Evolutionary conservation across 2,113 vertebrate species (phyloP), one percentile per base, ranked within the genome.

Genomic region (Perca flavescens): DNA sequence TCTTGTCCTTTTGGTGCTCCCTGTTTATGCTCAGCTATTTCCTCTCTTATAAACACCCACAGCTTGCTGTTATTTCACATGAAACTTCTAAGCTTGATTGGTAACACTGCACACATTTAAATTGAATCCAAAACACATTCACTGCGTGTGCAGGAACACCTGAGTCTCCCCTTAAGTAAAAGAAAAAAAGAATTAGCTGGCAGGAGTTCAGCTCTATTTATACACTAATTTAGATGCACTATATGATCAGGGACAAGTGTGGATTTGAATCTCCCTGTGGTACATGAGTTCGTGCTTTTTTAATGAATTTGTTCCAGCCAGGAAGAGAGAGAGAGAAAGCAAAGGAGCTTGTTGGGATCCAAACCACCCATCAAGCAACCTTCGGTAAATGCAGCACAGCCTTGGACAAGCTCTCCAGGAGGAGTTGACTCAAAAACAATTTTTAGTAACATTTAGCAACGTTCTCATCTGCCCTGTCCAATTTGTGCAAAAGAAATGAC

Each of bases 281-380:
- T 83, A 47, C 43, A 60, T 21, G 14, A 25, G 63, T 34, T 31
- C 9, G 3, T 86, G 70, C 22, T 79, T 75, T 85, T 68, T 79
- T 61, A 53, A 79, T 72, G 78, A 79, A 90, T 90, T 60, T 61
- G 17, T 31, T 77, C 61, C 63, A 81, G 73, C 52, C 54, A 74
- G 46, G 50, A 69, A 54, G 56, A 71, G 50, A 78, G 50, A 78
- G 21, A 43, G 21, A 56, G 7, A 52, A 52, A 71, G 67, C 71
- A 69, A 50, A 80, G 10, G 21, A 81, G 65, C 71, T 43, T 53
- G 62, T 49, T 81, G 53, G 40, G 68, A 70, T 88, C 74, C 77
- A 85, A 93, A 87, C 84, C 88, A 87, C 87, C 84, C 91, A 91
- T 89, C 63, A 17, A 86, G 78, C 16, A 85, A 77, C 73, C 74